phyloP scores from a whole-genome alignment of 2,888 invertebrate genomes.

The Apeira syringaria region DNA sequence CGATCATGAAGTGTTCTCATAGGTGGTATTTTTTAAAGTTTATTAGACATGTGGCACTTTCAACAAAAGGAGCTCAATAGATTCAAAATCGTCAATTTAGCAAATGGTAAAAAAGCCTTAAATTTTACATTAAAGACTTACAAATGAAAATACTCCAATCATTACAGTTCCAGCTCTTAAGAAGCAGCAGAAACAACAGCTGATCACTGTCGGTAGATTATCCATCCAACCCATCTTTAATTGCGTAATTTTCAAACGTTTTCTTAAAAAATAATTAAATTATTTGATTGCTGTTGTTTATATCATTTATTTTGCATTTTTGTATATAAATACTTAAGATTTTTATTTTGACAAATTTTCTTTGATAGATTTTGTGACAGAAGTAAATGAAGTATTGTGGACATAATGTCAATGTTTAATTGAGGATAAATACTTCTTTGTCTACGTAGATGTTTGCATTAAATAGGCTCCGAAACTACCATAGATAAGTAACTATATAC shows the following conservation, averaged over 20 bases:
- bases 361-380: not conserved
- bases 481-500: too few species aligned
- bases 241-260: not conserved
- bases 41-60: too few species aligned
- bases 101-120: too few species aligned
- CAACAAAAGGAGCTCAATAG: too few species aligned
- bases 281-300: not conserved
- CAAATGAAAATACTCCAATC: conserved; percentile 61
- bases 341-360: not conserved
- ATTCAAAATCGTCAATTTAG: too few species aligned
- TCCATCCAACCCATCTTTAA: conserved; percentile 43
- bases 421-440: too few species aligned
- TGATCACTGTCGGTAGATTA: conserved; percentile 59
- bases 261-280: not conserved
- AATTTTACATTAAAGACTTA: conserved; percentile 45
- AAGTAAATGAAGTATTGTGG: not conserved
- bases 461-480: too few species aligned
- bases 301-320: conserved; percentile 3
- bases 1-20: too few species aligned
- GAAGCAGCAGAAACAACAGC: conserved; percentile 72
- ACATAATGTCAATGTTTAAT: too few species aligned
- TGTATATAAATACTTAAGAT: too few species aligned
- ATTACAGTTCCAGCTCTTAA: conserved; percentile 63
- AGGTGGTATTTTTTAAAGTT: too few species aligned
- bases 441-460: too few species aligned